Evolutionary conservation across 2,113 vertebrate genomes (phyloP).

Genomic region (Muntiacus muntjak): DNA sequence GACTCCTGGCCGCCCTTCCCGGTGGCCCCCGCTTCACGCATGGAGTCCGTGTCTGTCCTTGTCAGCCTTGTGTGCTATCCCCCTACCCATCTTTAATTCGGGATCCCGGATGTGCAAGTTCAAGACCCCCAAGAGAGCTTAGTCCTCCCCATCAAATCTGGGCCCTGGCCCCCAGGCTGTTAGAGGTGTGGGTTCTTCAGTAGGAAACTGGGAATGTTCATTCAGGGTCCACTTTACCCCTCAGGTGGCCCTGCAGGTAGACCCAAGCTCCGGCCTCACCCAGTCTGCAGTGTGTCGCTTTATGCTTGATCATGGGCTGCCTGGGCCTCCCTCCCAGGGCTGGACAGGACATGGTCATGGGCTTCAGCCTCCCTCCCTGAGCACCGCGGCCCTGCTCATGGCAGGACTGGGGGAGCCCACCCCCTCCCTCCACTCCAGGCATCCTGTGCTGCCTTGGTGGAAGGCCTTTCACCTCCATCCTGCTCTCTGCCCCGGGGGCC

Average conservation of each 20-base stretch:
- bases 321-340: neutral
- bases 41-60: neutral
- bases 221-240: neutral
- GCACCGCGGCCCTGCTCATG: rapidly evolving
- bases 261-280: neutral
- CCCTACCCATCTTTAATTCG: neutral
- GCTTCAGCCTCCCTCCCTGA: neutral
- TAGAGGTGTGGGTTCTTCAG: neutral
- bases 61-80: neutral
- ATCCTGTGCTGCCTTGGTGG: neutral
- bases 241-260: neutral
- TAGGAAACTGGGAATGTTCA: neutral
- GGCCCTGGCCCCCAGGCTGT: neutral
- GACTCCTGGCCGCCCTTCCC: neutral
- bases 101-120: neutral
- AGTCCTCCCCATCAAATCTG: neutral
- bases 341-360: neutral
- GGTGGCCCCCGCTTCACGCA: rapidly evolving
- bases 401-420: neutral
- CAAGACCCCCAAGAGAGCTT: neutral
- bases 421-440: neutral
- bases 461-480: neutral
- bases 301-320: neutral
- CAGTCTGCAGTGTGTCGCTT: neutral
- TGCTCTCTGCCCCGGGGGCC: neutral